Base-by-base conservation (phyloP, 2,113 vertebrate species). In the Catharus fuscescens region DNA sequence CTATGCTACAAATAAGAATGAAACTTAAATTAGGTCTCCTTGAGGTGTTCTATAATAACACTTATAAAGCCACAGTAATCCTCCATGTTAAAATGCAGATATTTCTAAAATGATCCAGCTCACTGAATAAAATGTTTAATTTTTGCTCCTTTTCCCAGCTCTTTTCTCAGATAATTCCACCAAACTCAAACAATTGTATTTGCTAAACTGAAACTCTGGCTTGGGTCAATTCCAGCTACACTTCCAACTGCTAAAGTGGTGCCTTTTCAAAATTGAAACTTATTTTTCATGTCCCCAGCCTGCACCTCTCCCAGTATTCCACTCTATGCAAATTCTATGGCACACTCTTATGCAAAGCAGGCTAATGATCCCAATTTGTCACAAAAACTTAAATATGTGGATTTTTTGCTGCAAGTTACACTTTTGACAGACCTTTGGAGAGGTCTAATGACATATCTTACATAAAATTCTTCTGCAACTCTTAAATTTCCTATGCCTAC, bases 311-410 rank as follows among this genome's bases (percentile, higher is more conserved):
- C 25, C 2, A 21, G 12, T 5, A 18, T 32, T 81, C 52, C 56
- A 25, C 20, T 19, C 18, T 10, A 4, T 6, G 6, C 42, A 90
- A 74, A 74, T 4, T 18, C 44, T 12, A 31, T 2, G 5, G 29
- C 44, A 65, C 16, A 45, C 9, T 21, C 19, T 14, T 20, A 17
- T 6, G 18, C 32, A 65, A 52, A 1, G 5, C 14, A 70, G 18
- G 18, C n/a, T 18, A 53, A 81, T 0, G 1, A 57, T 8, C n/a
- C 48, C 2, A 48, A 3, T 36, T 47, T n/a, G 10, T 12, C 44
- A 57, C 23, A 34, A 31, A 72, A 88, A 5, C 12, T 60, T 56
- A 44, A 48, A 80, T 6, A 61, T 0, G 0, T 48, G 28, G 10
- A 31, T 26, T 31, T 67, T 80, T 87, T 82, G 16, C 40, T 50